Evolutionary conservation across 2,888 invertebrate genomes (phyloP), one percentile per base, ranked within the genome.

Genomic region (Agrotis puta): DNA sequence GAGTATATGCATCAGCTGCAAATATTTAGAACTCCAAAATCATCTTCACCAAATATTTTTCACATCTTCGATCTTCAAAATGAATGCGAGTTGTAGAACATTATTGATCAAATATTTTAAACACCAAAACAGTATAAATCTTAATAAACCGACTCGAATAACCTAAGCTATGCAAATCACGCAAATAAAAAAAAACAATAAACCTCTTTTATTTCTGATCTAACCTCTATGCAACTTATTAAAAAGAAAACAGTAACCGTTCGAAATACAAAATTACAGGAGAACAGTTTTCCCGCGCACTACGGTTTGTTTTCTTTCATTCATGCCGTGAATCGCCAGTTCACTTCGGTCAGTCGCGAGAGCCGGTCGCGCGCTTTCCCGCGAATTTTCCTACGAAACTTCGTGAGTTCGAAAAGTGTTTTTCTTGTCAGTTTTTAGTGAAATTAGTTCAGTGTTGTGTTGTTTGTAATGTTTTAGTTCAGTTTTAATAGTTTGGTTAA

Each of bases 321-420:
- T 80, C 79, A 85, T 82, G 53, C 61, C 70, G 62, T 64, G 11
- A 39, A 33, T 39, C 33, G 74, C 74, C 86, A 91, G 89, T 91
- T 74, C 64, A 77, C 74, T 73, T 69, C 81, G 45, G 76, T 64
- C 82, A 71, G 81, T 72, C 70, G 83, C 24, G 48, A 68, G 72
- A 87, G 82, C 83, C 77, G 85, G 87, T 84, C 85, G 89, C 85
- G 83, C 86, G 86, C 56, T 79, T 74, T 82, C 75, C 79, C 71
- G 67, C 70, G 68, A 70, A 75, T 84, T 85, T 86, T 82, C 76
- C 78, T 85, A 79, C 84, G 75, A 64, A 79, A 85, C 84, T 81
- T 85, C 84, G 87, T 77, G 84, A 79, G 75, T 84, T 76, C 62
- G 68, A 67, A 84, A 84, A 85, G 77, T 82, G 74, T 78, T 67